Evolutionary conservation across 1,140 invertebrate genomes (phyloP).

Genomic region (Bombus impatiens): DNA sequence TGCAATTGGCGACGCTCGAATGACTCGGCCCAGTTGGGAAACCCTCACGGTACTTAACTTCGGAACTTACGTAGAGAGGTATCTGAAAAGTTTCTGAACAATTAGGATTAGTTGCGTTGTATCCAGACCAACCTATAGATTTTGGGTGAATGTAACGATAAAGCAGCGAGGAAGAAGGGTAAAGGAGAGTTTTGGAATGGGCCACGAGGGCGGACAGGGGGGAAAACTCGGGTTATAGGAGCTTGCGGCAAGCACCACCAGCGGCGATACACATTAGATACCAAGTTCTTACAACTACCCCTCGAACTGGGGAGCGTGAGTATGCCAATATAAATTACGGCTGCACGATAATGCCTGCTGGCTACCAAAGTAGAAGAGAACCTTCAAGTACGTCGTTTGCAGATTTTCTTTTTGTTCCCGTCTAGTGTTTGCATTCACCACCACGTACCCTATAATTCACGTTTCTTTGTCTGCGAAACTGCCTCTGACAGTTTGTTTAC

Average conservation of each 20-base stretch:
- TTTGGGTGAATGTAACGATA: constrained; percentile 58
- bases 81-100: constrained; percentile 71
- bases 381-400: constrained; percentile 9
- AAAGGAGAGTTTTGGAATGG: constrained; percentile 31
- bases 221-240: constrained; percentile 49
- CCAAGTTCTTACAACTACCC: constrained; percentile 69
- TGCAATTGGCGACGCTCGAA: constrained; percentile 53
- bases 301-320: constrained; percentile 45
- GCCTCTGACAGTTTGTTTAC: constrained; percentile 40
- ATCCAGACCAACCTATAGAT: constrained; percentile 63
- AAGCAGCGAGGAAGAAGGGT: constrained; percentile 47
- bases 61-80: constrained; percentile 60
- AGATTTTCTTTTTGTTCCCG: constrained; percentile 38
- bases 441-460: constrained; percentile 35
- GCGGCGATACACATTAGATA: constrained; percentile 74
- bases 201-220: neutral
- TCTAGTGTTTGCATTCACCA: neutral
- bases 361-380: constrained; percentile 41
- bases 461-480: constrained; percentile 40
- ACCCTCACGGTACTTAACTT: constrained; percentile 61
- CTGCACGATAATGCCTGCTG: constrained; percentile 55
- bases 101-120: constrained; percentile 66
- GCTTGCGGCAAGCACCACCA: constrained; percentile 66
- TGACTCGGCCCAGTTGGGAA: constrained; percentile 59
- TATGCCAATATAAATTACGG: constrained; percentile 64